Evolutionary conservation across 2,113 vertebrate genomes (phyloP).

Genomic region (Ciconia maguari): DNA sequence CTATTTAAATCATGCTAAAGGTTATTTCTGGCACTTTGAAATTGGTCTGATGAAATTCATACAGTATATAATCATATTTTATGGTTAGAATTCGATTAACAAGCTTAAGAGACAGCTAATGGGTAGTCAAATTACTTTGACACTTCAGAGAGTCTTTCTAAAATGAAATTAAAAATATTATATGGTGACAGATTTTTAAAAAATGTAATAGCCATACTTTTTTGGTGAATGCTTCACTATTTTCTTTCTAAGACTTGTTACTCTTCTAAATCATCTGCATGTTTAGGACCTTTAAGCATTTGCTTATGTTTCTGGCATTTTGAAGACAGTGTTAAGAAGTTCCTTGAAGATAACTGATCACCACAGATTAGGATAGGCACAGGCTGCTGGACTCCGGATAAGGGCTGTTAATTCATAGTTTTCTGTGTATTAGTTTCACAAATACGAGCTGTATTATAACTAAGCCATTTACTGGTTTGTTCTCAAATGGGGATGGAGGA

Average conservation of each 20-base stretch:
- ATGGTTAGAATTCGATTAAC: slow-evolving; percentile 21
- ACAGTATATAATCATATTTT: slow-evolving; percentile 32
- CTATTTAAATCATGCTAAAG: slow-evolving; percentile 12
- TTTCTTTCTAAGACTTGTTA: neutral
- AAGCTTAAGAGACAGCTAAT: slow-evolving; percentile 22
- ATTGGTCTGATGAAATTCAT: neutral
- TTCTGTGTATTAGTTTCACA: neutral
- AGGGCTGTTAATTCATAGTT: neutral
- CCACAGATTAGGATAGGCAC: neutral
- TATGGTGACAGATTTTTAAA: neutral
- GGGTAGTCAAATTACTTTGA: neutral
- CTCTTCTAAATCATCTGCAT: neutral
- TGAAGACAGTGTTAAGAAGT: neutral
- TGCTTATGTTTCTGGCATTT: neutral
- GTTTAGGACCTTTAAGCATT: neutral
- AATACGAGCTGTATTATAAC: neutral
- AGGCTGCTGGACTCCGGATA: neutral
- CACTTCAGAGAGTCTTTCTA: neutral
- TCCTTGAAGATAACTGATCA: neutral
- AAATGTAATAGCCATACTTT: neutral
- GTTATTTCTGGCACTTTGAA: slow-evolving; percentile 25
- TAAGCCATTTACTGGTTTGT: neutral
- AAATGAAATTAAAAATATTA: slow-evolving; percentile 1
- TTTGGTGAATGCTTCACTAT: neutral
- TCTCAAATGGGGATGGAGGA: neutral